These are phyloP conservation scores for Philonicus albiceps DNA, from an alignment of 2,888 invertebrate species.

Conservation along the genomic window DNA sequence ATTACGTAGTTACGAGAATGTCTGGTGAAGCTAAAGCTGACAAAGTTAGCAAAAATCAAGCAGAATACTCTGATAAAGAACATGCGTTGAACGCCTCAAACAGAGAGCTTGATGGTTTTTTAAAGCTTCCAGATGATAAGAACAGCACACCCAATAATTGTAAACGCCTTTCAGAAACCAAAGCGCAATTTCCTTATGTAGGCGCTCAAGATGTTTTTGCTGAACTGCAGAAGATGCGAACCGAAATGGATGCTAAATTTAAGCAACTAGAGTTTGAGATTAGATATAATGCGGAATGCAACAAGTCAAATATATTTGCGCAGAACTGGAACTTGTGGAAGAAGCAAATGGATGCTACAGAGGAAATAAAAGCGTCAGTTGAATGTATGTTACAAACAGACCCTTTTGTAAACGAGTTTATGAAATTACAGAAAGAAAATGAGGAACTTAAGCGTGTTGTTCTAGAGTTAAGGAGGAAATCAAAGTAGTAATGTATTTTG, in stretches of 20 bases:
- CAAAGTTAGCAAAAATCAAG: background rate
- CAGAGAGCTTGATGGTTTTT: constrained; percentile 46
- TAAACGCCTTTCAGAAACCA: background rate
- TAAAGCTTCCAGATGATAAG: constrained; percentile 53
- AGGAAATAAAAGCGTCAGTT: constrained; percentile 55
- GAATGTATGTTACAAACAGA: constrained; percentile 56
- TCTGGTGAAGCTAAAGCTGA: background rate
- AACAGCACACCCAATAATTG: constrained; percentile 57
- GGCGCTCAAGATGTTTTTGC: constrained; percentile 43
- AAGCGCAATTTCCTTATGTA: background rate
- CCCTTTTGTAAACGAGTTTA: constrained; percentile 57
- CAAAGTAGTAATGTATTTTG: background rate
- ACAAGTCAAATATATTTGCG: constrained; percentile 54
- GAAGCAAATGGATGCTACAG: constrained; percentile 52
- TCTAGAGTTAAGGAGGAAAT: constrained; percentile 49
- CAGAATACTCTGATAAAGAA: constrained; percentile 7
- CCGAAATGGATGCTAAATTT: constrained; percentile 55
- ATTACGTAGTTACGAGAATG: background rate
- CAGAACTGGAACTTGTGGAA: constrained; percentile 55
- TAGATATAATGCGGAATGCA: constrained; percentile 54
- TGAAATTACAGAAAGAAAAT: constrained; percentile 57
- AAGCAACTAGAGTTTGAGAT: constrained; percentile 55
- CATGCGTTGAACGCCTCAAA: background rate
- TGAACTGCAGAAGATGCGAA: constrained; percentile 53
- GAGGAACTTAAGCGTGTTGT: constrained; percentile 54